These are phyloP conservation scores for Timema cristinae DNA, from an alignment of 2,888 invertebrate species.

Conservation along the genomic window DNA sequence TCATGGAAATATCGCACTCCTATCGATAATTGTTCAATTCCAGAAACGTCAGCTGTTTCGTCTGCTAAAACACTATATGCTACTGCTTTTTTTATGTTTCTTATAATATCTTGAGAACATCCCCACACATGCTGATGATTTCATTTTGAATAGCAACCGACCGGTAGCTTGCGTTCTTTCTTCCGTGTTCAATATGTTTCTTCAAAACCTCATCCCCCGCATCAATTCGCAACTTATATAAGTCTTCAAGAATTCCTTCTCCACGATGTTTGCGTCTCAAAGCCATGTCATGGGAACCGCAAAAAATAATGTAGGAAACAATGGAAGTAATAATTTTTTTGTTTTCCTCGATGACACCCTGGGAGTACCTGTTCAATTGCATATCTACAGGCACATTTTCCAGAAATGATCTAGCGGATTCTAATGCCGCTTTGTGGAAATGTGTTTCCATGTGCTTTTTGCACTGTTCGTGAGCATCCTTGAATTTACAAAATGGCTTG, in stretches of 20 bases:
- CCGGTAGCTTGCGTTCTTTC: constrained; percentile 37
- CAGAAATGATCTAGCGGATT: constrained; percentile 36
- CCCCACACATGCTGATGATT: constrained; percentile 36
- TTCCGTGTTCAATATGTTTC: constrained; percentile 36
- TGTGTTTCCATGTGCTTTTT: constrained; percentile 33
- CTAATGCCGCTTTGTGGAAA: constrained; percentile 35
- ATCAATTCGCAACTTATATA: constrained; percentile 35
- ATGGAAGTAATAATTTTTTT: constrained; percentile 33
- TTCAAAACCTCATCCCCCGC: constrained; percentile 36
- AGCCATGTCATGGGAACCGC: constrained; percentile 20
- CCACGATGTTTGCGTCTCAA: constrained; percentile 27
- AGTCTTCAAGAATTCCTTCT: constrained; percentile 34
- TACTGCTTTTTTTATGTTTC: constrained; percentile 29
- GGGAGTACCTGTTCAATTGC: constrained; percentile 26
- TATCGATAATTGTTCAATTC: constrained; percentile 35
- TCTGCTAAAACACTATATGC: constrained; percentile 34
- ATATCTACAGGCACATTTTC: constrained; percentile 33
- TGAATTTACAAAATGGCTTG: constrained; percentile 35
- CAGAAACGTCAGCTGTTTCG: constrained; percentile 36
- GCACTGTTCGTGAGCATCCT: constrained; percentile 35
- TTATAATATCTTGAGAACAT: constrained; percentile 29
- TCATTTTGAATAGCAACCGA: constrained; percentile 40
- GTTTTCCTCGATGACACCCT: constrained; percentile 30
- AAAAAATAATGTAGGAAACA: constrained; percentile 23
- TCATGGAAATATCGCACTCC: constrained; percentile 36